Percentiles rank a stretch among this genome's conserved stretches.
Evolutionary conservation across 2,113 vertebrate genomes (phyloP).

Genomic region (Raja brachyura): DNA sequence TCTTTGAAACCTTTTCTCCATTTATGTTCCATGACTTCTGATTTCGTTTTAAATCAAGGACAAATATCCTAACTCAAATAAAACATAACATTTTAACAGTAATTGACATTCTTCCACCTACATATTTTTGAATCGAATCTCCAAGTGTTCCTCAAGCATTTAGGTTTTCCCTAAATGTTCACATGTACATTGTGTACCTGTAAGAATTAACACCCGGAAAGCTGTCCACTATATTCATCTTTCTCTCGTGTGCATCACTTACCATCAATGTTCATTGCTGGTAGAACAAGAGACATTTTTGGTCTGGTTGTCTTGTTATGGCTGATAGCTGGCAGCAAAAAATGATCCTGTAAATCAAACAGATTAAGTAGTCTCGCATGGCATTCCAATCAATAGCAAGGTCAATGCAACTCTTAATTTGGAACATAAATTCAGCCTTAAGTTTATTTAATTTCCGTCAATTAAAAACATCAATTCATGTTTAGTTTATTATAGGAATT

Average conservation of each 20-base stretch:
- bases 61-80: not conserved
- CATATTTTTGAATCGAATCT: not conserved
- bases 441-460: too few species aligned
- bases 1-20: not conserved
- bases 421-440: too few species aligned
- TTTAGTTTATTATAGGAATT: not conserved
- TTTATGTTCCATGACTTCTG: not conserved
- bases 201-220: not conserved
- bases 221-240: not conserved
- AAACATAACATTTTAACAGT: not conserved
- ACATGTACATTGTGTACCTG: not conserved
- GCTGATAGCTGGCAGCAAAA: slow-evolving; percentile 84
- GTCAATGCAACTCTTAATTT: not conserved
- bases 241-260: slow-evolving; percentile 47
- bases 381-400: not conserved
- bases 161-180: not conserved
- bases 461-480: too few species aligned
- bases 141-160: not conserved
- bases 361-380: not conserved
- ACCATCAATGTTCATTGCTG: slow-evolving; percentile 90
- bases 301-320: slow-evolving; percentile 91
- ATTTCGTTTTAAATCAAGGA: not conserved
- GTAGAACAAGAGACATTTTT: slow-evolving; percentile 91
- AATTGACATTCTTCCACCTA: not conserved
- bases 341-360: slow-evolving; percentile 76